A percentile compares a stretch with the other conserved stretches of the same genome.
Conservation (phyloP, 2,888 invertebrate species). For the Phorcus lineatus region DNA sequence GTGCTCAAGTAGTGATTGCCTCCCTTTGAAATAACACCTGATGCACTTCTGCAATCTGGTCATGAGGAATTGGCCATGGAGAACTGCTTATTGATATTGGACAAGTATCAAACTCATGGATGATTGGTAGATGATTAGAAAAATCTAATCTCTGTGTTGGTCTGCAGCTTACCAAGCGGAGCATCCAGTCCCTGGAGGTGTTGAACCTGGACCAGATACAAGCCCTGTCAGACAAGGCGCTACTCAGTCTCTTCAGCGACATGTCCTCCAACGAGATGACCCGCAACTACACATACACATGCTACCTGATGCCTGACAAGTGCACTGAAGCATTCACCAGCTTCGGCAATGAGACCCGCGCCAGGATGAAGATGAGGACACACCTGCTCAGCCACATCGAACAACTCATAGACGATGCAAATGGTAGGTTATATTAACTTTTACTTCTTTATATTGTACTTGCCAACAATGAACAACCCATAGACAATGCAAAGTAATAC, state of each 20-base stretch:
- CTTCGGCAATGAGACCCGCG: constrained; percentile 79
- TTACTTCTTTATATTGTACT: too few species aligned
- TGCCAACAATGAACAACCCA: too few species aligned
- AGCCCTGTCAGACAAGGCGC: constrained; percentile 76
- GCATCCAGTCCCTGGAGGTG: constrained; percentile 54
- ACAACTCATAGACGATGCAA: constrained; percentile 63
- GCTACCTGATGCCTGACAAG: constrained; percentile 77
- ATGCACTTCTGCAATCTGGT: too few species aligned
- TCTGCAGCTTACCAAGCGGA: constrained; percentile 52
- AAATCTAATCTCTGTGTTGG: neutral
- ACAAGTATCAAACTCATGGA: too few species aligned
- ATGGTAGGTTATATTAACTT: constrained; percentile 50
- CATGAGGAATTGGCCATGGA: too few species aligned
- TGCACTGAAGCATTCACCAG: constrained; percentile 78
- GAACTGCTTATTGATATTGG: too few species aligned
- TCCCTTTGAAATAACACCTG: too few species aligned
- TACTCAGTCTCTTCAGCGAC: constrained; percentile 77
- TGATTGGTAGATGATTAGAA: too few species aligned
- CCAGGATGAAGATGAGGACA: constrained; percentile 77
- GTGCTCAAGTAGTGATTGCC: too few species aligned
- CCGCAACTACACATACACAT: constrained; percentile 78
- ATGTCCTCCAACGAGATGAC: constrained; percentile 78
- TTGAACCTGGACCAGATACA: constrained; percentile 70
- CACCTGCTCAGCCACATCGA: constrained; percentile 77
- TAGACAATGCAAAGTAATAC: too few species aligned